Percentiles rank a stretch among this genome's conserved stretches.
phyloP scores from a whole-genome alignment of 1,140 invertebrate genomes.

The Ditylenchus dipsaci region DNA sequence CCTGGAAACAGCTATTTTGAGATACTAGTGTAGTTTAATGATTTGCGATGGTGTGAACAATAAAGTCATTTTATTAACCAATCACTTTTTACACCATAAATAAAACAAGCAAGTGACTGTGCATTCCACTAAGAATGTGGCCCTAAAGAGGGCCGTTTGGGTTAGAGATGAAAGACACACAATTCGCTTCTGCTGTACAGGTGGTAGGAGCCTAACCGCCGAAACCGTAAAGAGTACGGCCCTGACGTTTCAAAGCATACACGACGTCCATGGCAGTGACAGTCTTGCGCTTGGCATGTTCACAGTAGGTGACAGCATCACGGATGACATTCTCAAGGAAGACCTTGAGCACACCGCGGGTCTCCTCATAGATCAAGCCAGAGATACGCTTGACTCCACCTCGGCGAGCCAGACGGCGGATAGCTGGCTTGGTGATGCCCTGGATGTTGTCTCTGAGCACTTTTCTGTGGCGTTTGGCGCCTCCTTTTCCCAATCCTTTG shows the following conservation, averaged over 20 bases:
- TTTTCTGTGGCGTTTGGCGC: slow-evolving; percentile 69
- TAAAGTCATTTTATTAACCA: not conserved
- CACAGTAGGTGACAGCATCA: slow-evolving; percentile 77
- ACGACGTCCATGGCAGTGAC: slow-evolving; percentile 76
- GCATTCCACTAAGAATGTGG: slow-evolving; percentile 6
- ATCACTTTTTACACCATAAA: not conserved
- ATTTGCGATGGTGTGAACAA: not conserved
- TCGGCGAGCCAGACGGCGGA: slow-evolving; percentile 68
- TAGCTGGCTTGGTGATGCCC: slow-evolving; percentile 70
- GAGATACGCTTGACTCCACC: slow-evolving; percentile 74
- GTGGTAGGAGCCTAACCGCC: slow-evolving; percentile 61
- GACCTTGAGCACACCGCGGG: slow-evolving; percentile 43
- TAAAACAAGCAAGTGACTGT: not conserved
- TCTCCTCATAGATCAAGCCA: slow-evolving; percentile 69
- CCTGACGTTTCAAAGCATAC: slow-evolving; percentile 77
- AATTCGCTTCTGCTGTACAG: not conserved
- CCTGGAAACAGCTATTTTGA: too few species aligned
- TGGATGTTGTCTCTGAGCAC: slow-evolving; percentile 70
- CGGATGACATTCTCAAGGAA: slow-evolving; percentile 76
- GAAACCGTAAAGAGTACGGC: slow-evolving; percentile 67
- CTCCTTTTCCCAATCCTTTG: slow-evolving; percentile 69
- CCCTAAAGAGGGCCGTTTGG: slow-evolving; percentile 32
- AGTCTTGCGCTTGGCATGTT: slow-evolving; percentile 76
- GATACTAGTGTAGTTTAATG: not conserved
- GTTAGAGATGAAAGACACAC: slow-evolving; percentile 10